Evolutionary conservation across 2,797 vertebrate species (phyloP).

Genomic region (Pantherophis alleghaniensis): DNA sequence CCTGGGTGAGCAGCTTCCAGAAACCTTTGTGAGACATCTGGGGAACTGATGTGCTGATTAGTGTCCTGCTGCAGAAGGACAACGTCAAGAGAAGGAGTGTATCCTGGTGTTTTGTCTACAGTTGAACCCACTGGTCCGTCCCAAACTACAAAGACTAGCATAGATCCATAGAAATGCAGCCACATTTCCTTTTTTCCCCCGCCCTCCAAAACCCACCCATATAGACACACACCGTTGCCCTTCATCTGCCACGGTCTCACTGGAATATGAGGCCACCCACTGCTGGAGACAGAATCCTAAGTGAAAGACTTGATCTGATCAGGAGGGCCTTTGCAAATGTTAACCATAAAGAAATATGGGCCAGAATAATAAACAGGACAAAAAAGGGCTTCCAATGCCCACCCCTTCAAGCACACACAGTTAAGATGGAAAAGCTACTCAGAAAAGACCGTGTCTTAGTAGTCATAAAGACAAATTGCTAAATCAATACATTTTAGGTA

Average conservation of each 20-base stretch:
- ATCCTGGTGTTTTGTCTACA: neutral
- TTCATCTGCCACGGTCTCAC: neutral
- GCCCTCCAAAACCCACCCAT: neutral
- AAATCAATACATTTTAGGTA: rapidly evolving
- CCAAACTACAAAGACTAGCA: neutral
- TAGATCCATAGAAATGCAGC: neutral
- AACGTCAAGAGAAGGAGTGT: neutral
- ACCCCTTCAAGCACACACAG: neutral
- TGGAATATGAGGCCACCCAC: neutral
- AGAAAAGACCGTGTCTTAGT: rapidly evolving
- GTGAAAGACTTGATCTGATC: neutral
- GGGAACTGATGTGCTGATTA: neutral
- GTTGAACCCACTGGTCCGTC: neutral
- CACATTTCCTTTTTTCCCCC: neutral
- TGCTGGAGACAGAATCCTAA: neutral
- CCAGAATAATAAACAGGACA: neutral
- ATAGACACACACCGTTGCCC: neutral
- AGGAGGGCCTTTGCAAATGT: neutral
- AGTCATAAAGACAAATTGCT: neutral
- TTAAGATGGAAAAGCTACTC: rapidly evolving
- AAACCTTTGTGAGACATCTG: neutral
- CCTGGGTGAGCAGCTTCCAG: neutral
- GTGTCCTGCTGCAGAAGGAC: neutral
- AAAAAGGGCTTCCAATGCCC: neutral
- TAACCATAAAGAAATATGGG: neutral